Conservation (phyloP, 2,888 invertebrate genomes). For the Lamproptera curius region DNA sequence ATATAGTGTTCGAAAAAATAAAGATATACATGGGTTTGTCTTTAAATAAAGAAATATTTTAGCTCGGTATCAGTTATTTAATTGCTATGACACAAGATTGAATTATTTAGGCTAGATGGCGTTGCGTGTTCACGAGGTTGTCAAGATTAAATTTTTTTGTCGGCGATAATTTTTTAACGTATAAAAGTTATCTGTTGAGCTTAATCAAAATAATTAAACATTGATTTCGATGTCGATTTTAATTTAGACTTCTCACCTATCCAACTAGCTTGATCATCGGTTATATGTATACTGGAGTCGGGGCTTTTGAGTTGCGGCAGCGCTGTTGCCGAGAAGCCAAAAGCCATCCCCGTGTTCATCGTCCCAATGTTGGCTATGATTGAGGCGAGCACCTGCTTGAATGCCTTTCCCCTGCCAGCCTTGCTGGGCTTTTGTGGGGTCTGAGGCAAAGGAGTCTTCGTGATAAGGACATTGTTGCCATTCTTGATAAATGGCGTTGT, state of each 20-base stretch:
- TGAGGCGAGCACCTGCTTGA: slow-evolving; percentile 79
- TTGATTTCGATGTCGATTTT: no score
- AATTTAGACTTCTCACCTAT: slow-evolving; percentile 80
- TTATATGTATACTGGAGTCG: slow-evolving; percentile 72
- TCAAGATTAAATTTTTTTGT: no score
- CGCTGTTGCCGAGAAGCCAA: slow-evolving; percentile 83
- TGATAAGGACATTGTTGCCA: slow-evolving; percentile 49
- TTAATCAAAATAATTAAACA: no score
- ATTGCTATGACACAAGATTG: no score
- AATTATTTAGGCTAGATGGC: background rate
- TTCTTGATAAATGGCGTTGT: slow-evolving; percentile 61
- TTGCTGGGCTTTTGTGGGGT: slow-evolving; percentile 42
- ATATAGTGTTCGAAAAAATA: no score
- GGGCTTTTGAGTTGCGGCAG: slow-evolving; percentile 77
- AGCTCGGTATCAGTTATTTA: no score
- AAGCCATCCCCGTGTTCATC: slow-evolving; percentile 84
- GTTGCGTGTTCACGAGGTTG: no score
- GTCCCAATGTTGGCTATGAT: slow-evolving; percentile 82
- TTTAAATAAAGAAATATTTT: no score
- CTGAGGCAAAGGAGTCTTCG: slow-evolving; percentile 38
- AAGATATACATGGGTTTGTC: no score
- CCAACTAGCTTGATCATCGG: slow-evolving; percentile 80
- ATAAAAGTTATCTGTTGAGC: no score
- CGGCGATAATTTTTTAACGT: background rate
- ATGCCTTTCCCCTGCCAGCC: slow-evolving; percentile 62